Base-by-base conservation (phyloP, 2,888 invertebrate species). In the Andrena marginata region DNA sequence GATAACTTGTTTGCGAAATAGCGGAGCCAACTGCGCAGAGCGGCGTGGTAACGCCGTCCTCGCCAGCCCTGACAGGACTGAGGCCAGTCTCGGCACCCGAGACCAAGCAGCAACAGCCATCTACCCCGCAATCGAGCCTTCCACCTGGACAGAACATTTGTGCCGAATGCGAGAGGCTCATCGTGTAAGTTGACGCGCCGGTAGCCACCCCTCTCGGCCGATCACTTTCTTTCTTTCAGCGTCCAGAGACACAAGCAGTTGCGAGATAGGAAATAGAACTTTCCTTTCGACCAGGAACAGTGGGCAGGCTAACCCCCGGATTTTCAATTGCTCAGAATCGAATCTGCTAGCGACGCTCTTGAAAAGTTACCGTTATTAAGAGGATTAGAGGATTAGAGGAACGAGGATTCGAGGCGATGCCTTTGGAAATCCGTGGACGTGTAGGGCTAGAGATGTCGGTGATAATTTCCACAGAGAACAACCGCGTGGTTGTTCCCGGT, bases 111-210 rank as follows among this genome's bases (percentile, higher is more conserved):
- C 94, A 95, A 29, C 80, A 72, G 49, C 89, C 94, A 26, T 87
- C 93, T 69, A 95, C 96, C 92, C 96, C 96, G 91, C 93, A 94
- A 85, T 87, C 91, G 64, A 97, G 97, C 93, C 95, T 98, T 91
- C 97, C 97, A 90, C 96, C 97, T 90, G 97, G 97, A 92, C 98
- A 98, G 95, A 98, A 98, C 95, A 97, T 98, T 95, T 99, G 99
- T 96, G 97, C 97, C 90, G 98, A 98, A 94, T 99, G 99, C 96
- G 99, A 99, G 95, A 97, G 99, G 93, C 97, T 99, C 93, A 99
- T 99, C 95, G 98, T 98, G 99, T 99, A 97, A 98, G 98, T 97
- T 85, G 59, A 78, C n/a, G 74, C 42, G 76, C 59, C 56, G 64
- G 33, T 59, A 70, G 23, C 33, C 59, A 20, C 5, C 16, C 42